Evolutionary conservation across 1,140 invertebrate species (phyloP), one percentile per base, ranked within the genome.

Genomic region (Zaprionus vittiger): DNA sequence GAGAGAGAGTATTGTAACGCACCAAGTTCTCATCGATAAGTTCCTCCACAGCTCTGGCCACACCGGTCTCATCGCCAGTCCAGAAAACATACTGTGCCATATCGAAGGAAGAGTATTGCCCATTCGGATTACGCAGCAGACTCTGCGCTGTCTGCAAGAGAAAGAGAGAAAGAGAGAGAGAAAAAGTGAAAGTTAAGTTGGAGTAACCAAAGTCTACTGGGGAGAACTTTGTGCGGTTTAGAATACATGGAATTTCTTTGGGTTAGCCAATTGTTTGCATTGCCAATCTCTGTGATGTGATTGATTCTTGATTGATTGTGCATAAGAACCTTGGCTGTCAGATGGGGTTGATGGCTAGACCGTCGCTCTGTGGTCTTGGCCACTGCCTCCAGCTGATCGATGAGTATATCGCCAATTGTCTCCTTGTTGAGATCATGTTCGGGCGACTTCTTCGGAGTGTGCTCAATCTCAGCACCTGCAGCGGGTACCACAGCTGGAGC

Each of bases 31-130:
- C 95, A 79, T 95, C 94, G 4, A 97, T 93, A 66, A 96, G 95
- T 74, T 96, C 95, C 80, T 96, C 95, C 41, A 96, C 95, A 17
- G 96, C 96, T 3, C 94, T 89, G 2, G 96, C 96, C 1, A 96
- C 96, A 2, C 96, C 95, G 52, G 95, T 94, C 83, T 96, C 96
- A 91, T 97, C 96, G 6, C 96, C 96, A 4, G 96, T 96, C 95
- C 95, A 96, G 82, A 96, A 96, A 2, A 97, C 95, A 72, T 97
- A 97, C 80, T 96, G 95, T 0, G 96, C 96, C 95, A 96, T 95
- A 77, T 96, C 95, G 55, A 95, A 91, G 2, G 95, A 95, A 0
- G 95, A 95, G 74, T 95, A 95, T 69, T 95, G 95, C 2, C 95
- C 94, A 57, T 94, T 94, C 1, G 94, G 79, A 80, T 94, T 91